Conservation (phyloP, 2,113 vertebrate genomes). For the Poeciliopsis retropinna region DNA sequence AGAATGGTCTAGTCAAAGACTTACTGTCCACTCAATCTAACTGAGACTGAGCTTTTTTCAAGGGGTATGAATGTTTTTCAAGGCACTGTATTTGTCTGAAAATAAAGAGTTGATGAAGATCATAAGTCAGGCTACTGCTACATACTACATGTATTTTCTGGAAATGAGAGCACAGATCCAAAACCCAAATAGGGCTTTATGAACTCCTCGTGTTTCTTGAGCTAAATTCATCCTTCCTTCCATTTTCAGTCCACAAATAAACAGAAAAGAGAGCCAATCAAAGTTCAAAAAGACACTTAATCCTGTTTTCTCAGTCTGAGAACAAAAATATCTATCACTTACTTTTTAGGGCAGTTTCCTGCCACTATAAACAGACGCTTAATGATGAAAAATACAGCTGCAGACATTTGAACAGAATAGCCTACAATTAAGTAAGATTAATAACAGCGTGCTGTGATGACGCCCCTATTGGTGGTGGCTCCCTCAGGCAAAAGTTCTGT, state of each 20-base stretch:
- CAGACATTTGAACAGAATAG: conserved; percentile 56
- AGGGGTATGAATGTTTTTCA: no score
- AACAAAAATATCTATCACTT: conserved; percentile 12
- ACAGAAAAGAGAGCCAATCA: neutral
- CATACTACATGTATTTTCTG: neutral
- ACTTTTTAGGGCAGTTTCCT: conserved; percentile 20
- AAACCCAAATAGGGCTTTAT: neutral
- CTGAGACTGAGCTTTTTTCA: no score
- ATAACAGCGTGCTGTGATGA: conserved; percentile 69
- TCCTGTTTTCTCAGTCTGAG: neutral
- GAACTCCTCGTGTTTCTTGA: neutral
- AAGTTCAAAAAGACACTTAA: neutral
- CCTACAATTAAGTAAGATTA: conserved; percentile 78
- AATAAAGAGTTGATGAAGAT: neutral
- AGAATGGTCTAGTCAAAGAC: no score
- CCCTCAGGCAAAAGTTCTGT: conserved; percentile 61
- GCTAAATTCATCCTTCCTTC: neutral
- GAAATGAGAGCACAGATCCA: neutral
- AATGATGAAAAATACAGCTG: conserved; percentile 73
- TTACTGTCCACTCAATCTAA: no score
- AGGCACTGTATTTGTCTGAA: neutral
- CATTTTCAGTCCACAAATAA: neutral
- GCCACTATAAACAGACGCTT: conserved; percentile 38
- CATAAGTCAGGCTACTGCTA: neutral
- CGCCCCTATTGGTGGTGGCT: conserved; percentile 22